Conservation (phyloP, 2,888 invertebrate species). For the Harpagoxenus sublaevis region DNA sequence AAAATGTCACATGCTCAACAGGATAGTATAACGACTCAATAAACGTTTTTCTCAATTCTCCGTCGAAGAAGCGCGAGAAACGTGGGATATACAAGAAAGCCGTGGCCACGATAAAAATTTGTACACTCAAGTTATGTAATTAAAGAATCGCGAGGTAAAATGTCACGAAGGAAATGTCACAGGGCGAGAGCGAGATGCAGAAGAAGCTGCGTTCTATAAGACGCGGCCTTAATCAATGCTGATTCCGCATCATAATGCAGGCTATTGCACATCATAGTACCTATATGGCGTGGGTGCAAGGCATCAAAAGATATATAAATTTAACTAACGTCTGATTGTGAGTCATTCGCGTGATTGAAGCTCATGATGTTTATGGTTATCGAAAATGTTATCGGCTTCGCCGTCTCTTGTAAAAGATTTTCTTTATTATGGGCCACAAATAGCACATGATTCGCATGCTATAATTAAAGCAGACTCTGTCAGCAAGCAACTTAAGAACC, state of each 20-base stretch:
- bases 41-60: constrained; percentile 7
- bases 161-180: constrained; percentile 56
- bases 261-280: not conserved
- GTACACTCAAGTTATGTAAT: constrained; percentile 47
- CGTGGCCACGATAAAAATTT: constrained; percentile 26
- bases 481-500: not conserved
- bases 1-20: constrained; percentile 37
- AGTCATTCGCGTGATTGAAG: not conserved
- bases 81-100: constrained; percentile 12
- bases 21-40: constrained; percentile 10
- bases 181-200: constrained; percentile 17
- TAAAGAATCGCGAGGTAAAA: constrained; percentile 46
- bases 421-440: not conserved
- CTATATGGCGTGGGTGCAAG: not conserved
- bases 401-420: not conserved
- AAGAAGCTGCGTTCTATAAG: constrained; percentile 25
- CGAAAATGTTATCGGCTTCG: not conserved
- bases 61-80: not conserved
- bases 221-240: constrained; percentile 28
- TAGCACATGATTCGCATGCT: not conserved
- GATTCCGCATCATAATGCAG: constrained; percentile 20
- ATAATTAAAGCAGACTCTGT: not conserved
- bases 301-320: constrained; percentile 3
- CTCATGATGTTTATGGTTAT: not conserved
- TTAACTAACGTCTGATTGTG: not conserved